These are phyloP conservation scores for Lycia hirtaria DNA, from an alignment of 2,888 invertebrate genomes.

Conservation along the genomic window DNA sequence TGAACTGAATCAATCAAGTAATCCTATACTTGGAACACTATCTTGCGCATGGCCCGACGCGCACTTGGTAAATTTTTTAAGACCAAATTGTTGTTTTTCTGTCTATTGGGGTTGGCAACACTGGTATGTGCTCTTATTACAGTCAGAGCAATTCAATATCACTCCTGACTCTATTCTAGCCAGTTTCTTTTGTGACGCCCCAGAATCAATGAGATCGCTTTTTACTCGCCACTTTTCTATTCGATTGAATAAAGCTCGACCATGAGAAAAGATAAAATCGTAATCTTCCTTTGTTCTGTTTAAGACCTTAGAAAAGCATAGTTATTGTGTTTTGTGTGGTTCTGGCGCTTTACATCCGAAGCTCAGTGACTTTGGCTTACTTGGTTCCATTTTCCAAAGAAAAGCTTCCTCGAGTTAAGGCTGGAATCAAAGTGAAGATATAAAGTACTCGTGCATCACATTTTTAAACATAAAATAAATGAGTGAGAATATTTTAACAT, in stretches of 20 bases:
- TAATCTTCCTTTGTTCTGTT: slow-evolving; percentile 2
- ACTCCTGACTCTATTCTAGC: slow-evolving; percentile 9
- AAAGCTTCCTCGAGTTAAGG: no score
- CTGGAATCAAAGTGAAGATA: no score
- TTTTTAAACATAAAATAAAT: no score
- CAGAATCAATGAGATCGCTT: slow-evolving; percentile 5
- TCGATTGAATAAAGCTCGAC: slow-evolving; percentile 12
- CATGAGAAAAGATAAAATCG: slow-evolving; percentile 8
- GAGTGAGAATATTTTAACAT: no score
- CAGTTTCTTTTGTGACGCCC: slow-evolving; percentile 10
- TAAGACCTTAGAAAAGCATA: background rate
- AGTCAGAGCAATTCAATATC: slow-evolving; percentile 9
- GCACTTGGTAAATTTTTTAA: no score
- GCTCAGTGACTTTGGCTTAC: background rate
- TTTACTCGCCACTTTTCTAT: slow-evolving; percentile 6
- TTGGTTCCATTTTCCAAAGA: no score
- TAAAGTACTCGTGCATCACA: no score
- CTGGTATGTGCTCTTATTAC: slow-evolving; percentile 6
- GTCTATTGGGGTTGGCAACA: no score
- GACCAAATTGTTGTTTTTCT: no score
- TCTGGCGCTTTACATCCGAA: background rate
- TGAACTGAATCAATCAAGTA: no score
- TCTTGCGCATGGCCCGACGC: no score
- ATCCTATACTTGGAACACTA: no score
- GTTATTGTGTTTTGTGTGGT: background rate